A percentile compares a stretch with the other conserved stretches of the same genome.
These are phyloP conservation scores for Cephalopachus bancanus DNA, from an alignment of 2,797 vertebrate species.

Conservation along the genomic window DNA sequence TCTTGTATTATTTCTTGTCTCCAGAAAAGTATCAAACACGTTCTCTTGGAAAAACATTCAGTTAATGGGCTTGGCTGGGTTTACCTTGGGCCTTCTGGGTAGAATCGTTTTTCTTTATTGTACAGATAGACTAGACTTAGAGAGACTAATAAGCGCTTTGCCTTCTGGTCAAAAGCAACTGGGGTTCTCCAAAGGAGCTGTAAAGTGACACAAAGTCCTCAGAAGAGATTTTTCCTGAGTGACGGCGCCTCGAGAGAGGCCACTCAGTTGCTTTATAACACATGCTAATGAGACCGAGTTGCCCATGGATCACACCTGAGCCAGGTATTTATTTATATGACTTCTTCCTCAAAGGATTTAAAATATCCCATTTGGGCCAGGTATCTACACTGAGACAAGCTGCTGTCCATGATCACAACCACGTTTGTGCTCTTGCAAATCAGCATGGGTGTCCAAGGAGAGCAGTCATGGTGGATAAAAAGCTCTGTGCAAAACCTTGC, in stretches of 20 bases:
- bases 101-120: background rate
- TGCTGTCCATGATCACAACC: background rate
- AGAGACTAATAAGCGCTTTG: background rate
- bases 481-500: background rate
- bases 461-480: rapidly evolving
- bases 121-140: background rate
- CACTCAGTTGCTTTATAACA: background rate
- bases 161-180: conserved; percentile 9
- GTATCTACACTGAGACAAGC: background rate
- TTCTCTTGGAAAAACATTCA: background rate
- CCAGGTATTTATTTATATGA: background rate
- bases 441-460: rapidly evolving
- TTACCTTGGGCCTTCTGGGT: background rate
- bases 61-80: background rate
- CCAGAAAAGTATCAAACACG: background rate
- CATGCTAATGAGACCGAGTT: background rate
- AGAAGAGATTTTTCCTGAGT: conserved; percentile 33
- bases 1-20: background rate
- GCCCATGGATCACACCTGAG: background rate
- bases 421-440: rapidly evolving
- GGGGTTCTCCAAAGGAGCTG: conserved; percentile 6
- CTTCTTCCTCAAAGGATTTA: background rate
- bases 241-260: background rate
- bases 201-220: background rate
- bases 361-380: background rate